Conservation (phyloP, 1,140 invertebrate species). For the Drosophila arizonae region DNA sequence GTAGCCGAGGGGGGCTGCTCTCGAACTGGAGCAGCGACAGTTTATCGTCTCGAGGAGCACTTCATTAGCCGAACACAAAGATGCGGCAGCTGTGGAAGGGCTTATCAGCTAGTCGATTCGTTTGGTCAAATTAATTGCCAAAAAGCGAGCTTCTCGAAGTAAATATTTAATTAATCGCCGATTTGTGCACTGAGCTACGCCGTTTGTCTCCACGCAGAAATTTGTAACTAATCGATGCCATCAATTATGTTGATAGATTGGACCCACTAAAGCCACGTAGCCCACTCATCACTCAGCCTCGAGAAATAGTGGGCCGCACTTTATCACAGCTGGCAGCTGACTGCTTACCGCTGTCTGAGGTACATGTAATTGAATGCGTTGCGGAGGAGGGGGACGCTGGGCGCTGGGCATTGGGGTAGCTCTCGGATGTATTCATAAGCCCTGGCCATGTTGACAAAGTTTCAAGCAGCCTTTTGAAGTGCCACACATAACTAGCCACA, state of each 20-base stretch:
- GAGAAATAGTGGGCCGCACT: conserved; percentile 49
- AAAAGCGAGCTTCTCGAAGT: conserved; percentile 38
- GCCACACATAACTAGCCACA: conserved; percentile 49
- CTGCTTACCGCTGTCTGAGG: conserved; percentile 64
- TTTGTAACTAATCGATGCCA: conserved; percentile 81
- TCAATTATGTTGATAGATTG: conserved; percentile 82
- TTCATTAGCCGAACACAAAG: conserved; percentile 72
- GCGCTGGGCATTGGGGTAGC: not conserved
- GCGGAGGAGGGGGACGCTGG: conserved; percentile 3
- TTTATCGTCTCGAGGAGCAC: conserved; percentile 42
- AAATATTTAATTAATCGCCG: conserved; percentile 78
- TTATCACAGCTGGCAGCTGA: conserved; percentile 73
- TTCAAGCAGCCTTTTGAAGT: conserved; percentile 62
- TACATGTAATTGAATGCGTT: conserved; percentile 69
- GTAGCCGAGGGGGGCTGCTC: conserved; percentile 16
- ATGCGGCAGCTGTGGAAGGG: conserved; percentile 38
- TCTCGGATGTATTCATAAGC: conserved; percentile 62
- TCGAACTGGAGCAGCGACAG: not conserved
- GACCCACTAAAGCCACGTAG: conserved; percentile 52
- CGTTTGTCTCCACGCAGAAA: conserved; percentile 60
- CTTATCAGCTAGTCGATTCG: conserved; percentile 44
- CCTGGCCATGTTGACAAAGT: conserved; percentile 66
- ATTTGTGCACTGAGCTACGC: conserved; percentile 74
- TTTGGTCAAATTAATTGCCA: conserved; percentile 68
- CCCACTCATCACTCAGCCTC: not conserved